Base-by-base conservation (phyloP, 2,888 invertebrate species). In the Anoplius nigerrimus region DNA sequence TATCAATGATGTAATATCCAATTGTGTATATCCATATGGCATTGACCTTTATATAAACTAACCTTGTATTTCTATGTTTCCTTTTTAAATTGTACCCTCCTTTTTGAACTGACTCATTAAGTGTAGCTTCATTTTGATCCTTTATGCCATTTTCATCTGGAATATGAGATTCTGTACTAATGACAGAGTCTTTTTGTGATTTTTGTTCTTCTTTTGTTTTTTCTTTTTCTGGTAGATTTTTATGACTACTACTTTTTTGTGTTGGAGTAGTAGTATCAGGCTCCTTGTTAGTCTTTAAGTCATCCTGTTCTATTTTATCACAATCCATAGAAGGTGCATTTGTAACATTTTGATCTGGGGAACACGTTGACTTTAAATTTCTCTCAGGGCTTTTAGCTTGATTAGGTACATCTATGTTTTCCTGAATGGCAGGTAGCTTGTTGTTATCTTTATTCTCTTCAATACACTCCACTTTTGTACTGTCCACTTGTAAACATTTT, bases 41-140 rank as follows among this genome's bases (percentile, higher is more conserved):
- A 2, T 1, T 20, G 15, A 48, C 24, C 24, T 24, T 6, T 34
- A 52, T n/a, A 2, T 52, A 57, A 54, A 72, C 76, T 82, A 62
- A 86, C 86, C 62, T 79, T 53, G 76, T 48, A 61, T 66, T 80
- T 73, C 74, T 82, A 55, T 82, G 78, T 69, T 86, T 86, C 63
- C 85, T 80, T 65, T 78, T 84, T 15, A 72, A 62, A 48, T 75
- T 78, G 72, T 55, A 64, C 16, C 34, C 58, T 60, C 62, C 74
- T 55, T 58, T 79, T 21, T 8, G 1, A 11, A 24, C 11, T 59
- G 21, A 16, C 21, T 71, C 74, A 43, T 74, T 74, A n/a, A 43
- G 13, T 21, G 13, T 18, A 51, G 34, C 57, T 48, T 71, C 69
- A 21, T 2, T 59, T 18, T 62, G 69, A 53, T 15, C 22, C 42